Evolutionary conservation across 2,113 vertebrate genomes (phyloP).

Genomic region (Ornithorhynchus anatinus): DNA sequence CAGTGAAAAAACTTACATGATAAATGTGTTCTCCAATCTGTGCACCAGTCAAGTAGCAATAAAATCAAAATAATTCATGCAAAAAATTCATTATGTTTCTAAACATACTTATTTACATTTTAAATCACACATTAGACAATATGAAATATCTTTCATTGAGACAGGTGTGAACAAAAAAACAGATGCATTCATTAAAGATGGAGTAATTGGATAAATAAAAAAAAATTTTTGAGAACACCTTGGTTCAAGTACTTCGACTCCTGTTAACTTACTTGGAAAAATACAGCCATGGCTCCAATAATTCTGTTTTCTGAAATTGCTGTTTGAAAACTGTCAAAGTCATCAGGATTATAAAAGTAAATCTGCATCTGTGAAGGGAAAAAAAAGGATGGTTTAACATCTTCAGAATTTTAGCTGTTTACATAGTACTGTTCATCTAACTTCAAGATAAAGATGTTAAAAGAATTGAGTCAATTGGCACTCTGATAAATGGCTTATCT

Average conservation of each 20-base stretch:
- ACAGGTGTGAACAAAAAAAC: conserved; percentile 78
- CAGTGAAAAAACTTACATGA: conserved; percentile 70
- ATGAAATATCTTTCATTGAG: conserved; percentile 77
- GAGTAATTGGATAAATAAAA: conserved; percentile 68
- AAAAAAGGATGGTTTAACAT: too few relatives aligned
- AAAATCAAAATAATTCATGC: conserved; percentile 78
- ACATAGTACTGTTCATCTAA: not conserved
- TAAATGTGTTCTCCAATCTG: conserved; percentile 75
- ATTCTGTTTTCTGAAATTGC: conserved; percentile 90
- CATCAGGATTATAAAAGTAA: conserved; percentile 96
- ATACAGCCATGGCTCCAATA: conserved; percentile 90
- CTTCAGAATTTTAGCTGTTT: too few relatives aligned
- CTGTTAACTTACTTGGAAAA: conserved; percentile 89
- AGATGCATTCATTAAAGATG: conserved; percentile 75
- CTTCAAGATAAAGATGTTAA: conserved; percentile 34
- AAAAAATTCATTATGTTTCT: conserved; percentile 76
- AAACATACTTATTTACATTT: conserved; percentile 83
- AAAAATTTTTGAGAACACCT: conserved; percentile 44
- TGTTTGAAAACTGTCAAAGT: conserved; percentile 91
- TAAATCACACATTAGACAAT: conserved; percentile 76
- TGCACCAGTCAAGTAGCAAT: conserved; percentile 71
- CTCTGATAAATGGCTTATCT: conserved; percentile 57
- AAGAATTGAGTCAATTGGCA: conserved; percentile 48
- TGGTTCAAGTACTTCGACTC: conserved; percentile 52
- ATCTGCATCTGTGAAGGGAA: conserved; percentile 92